Evolutionary conservation across 2,797 vertebrate species (phyloP).

Genomic region (Acropternis orthonyx): DNA sequence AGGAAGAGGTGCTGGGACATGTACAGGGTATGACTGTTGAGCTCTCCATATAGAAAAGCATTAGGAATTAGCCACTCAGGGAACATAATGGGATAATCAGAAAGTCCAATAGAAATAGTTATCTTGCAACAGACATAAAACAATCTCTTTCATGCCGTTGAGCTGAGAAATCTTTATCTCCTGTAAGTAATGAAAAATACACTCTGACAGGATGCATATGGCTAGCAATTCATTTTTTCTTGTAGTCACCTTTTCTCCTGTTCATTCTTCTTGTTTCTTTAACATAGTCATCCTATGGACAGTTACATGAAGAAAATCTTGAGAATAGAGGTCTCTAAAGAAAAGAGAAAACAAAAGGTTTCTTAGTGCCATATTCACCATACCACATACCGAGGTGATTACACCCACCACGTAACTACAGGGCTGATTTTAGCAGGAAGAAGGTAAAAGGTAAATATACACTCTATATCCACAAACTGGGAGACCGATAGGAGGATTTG

Average conservation of each 20-base stretch:
- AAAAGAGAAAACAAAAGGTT: not conserved
- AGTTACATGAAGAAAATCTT: not conserved
- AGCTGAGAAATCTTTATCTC: not conserved
- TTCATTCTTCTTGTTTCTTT: not conserved
- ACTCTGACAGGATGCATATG: not conserved
- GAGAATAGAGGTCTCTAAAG: not conserved
- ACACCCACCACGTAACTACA: not conserved
- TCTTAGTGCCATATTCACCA: not conserved
- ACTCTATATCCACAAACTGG: not conserved
- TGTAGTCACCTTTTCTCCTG: not conserved
- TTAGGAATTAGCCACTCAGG: not conserved
- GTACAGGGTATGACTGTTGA: not conserved
- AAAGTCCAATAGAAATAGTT: not conserved
- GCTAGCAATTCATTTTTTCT: not conserved
- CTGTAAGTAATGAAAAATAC: not conserved
- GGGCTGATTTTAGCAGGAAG: not conserved
- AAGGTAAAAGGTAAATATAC: not conserved
- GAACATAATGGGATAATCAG: not conserved
- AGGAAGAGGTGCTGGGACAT: not conserved
- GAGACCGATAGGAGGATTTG: not conserved
- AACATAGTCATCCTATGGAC: not conserved
- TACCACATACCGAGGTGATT: not conserved
- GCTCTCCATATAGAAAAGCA: not conserved
- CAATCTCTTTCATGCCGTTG: not conserved
- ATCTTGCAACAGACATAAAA: not conserved